phyloP scores from a whole-genome alignment of 2,888 invertebrate species.

The Perizoma affinitatum region DNA sequence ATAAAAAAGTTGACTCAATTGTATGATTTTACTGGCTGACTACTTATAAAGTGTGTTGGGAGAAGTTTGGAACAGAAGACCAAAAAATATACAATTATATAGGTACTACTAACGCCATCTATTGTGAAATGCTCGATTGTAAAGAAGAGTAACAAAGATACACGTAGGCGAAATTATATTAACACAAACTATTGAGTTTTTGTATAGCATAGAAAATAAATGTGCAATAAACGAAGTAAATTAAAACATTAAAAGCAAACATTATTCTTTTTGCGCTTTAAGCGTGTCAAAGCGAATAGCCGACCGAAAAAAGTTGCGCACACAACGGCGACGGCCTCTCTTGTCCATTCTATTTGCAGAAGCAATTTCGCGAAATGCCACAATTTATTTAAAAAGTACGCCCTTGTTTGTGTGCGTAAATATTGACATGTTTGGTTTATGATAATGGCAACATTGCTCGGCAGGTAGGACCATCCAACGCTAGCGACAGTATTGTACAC shows the following conservation, averaged over 20 bases:
- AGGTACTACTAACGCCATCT: slow-evolving; percentile 51
- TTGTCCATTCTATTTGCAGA: slow-evolving; percentile 80
- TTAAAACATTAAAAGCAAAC: slow-evolving; percentile 21
- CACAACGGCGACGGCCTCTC: slow-evolving; percentile 65
- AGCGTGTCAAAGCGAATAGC: slow-evolving; percentile 55
- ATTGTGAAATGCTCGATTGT: slow-evolving; percentile 18
- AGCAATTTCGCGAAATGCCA: slow-evolving; percentile 83
- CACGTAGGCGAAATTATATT: background rate
- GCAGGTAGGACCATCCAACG: slow-evolving; percentile 63
- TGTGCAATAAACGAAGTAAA: slow-evolving; percentile 19
- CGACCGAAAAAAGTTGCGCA: slow-evolving; percentile 72
- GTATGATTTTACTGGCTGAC: too few relatives aligned
- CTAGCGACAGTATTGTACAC: slow-evolving; percentile 80
- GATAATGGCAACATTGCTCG: slow-evolving; percentile 82
- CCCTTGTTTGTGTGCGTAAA: slow-evolving; percentile 83
- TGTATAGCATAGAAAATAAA: slow-evolving; percentile 3
- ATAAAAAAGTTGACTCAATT: too few relatives aligned
- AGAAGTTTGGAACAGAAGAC: too few relatives aligned
- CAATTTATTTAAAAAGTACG: slow-evolving; percentile 85
- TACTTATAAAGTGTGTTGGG: too few relatives aligned
- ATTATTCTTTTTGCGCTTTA: slow-evolving; percentile 20
- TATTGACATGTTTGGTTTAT: slow-evolving; percentile 85
- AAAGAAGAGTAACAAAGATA: slow-evolving; percentile 6
- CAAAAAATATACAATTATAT: background rate
- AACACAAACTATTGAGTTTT: slow-evolving; percentile 2